Base-by-base conservation (phyloP, 1,140 invertebrate species). In the Diploscapter pachys region DNA sequence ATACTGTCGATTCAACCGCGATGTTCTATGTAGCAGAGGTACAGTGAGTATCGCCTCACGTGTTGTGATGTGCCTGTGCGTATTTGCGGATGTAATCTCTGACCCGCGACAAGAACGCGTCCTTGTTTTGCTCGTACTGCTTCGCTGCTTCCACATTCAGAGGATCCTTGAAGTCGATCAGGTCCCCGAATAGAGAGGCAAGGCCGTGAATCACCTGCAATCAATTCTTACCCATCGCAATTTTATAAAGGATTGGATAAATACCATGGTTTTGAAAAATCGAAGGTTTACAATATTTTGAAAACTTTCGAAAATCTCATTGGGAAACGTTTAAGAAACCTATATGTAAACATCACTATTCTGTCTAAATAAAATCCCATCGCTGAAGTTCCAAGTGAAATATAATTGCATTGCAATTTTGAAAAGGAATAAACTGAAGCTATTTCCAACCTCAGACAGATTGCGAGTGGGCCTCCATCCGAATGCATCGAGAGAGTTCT, bases 141-240 rank as follows among this genome's bases (percentile, higher is more conserved):
- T 76, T 50, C 2, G 79, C 71, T 52, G 76, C 74, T 11, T 73
- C 63, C 85, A 91, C 91, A 87, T 96, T 96, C 63, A 96, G 87
- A 49, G 94, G 93, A 87, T 96, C 94, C 81, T 96, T 93, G 88
- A 96, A 96, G 88, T 96, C 95, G 80, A 96, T 87, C 72, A 96
- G 89, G 89, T 96, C 93, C 68, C 92, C 93, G 88, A 96, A 96
- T 80, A 96, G 88, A 71, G 92, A 92, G 89, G 94, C 93, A 62
- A 97, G 88, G 50, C 94, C 94, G 92, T 93, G 95, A 13, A 95
- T 90, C 76, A 97, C 71, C 71, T 71, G 50, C 8, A 71, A 68
- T 52, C 56, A 55, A 52, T n/a, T 8, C 5, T 68, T 50, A 52
- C 8, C 1, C 31, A 31, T 31, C 31, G 31, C 31, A 31, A 31